phyloP scores from a whole-genome alignment of 1,140 invertebrate genomes.

The Calliphora vicina region DNA sequence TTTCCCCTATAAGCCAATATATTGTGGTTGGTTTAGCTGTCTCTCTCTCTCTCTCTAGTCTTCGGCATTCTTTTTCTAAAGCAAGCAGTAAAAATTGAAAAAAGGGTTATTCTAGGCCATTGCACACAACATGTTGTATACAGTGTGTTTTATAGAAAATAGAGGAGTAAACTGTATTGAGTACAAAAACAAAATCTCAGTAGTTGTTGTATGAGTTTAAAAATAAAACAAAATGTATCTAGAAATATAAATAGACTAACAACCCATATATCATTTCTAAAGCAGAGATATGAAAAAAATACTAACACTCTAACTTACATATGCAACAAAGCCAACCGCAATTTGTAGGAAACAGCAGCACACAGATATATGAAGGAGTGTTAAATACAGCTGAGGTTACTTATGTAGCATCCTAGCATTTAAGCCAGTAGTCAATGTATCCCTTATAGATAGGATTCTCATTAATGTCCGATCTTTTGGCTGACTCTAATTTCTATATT shows the following conservation, averaged over 20 bases:
- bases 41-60: neutral
- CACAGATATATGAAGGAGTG: neutral
- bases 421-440: no score
- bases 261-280: conserved; percentile 23
- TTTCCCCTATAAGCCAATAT: neutral
- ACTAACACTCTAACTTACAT: neutral
- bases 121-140: neutral
- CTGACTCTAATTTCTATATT: no score
- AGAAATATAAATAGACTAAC: conserved; percentile 27
- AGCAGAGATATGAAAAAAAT: neutral
- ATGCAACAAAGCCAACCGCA: neutral
- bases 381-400: no score
- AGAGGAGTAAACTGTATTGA: neutral
- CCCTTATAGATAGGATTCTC: no score
- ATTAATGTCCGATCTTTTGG: no score
- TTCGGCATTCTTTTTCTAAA: neutral
- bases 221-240: neutral
- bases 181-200: neutral
- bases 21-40: neutral
- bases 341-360: neutral
- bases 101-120: conserved; percentile 21
- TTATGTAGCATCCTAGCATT: no score
- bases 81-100: neutral
- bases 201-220: neutral
- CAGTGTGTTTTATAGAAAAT: neutral